Percentiles rank a stretch among this genome's conserved stretches.
Conservation (phyloP, 2,113 vertebrate genomes). For the Pedetes capensis region DNA sequence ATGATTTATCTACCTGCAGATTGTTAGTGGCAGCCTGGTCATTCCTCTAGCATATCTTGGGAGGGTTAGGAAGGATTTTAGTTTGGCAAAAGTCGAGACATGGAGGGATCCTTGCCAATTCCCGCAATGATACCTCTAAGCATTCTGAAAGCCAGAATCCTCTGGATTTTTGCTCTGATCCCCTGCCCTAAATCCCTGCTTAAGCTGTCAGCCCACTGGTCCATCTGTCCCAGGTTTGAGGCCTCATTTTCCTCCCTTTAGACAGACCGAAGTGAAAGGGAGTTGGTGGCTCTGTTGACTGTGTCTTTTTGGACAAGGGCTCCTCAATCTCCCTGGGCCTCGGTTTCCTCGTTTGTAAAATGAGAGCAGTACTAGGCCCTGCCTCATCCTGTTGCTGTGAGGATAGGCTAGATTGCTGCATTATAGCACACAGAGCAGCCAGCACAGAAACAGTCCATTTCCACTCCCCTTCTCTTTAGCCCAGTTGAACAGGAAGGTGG, state of each 20-base stretch:
- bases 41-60: background rate
- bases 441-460: background rate
- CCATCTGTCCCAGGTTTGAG: background rate
- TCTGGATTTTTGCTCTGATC: background rate
- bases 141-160: background rate
- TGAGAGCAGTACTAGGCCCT: background rate
- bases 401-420: background rate
- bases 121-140: background rate
- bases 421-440: too few relatives aligned
- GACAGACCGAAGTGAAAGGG: background rate
- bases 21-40: background rate
- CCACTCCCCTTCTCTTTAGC: background rate
- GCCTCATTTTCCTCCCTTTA: background rate
- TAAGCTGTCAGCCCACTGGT: background rate
- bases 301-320: background rate
- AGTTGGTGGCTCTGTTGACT: background rate
- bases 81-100: background rate
- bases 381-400: background rate
- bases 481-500: background rate
- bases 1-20: slow-evolving; percentile 57
- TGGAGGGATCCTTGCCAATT: background rate
- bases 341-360: background rate
- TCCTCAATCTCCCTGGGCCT: background rate
- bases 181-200: background rate
- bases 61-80: background rate